A percentile compares a stretch with the other conserved stretches of the same genome.
Evolutionary conservation across 2,113 vertebrate species (phyloP).

Genomic region (Gambusia holbrooki): DNA sequence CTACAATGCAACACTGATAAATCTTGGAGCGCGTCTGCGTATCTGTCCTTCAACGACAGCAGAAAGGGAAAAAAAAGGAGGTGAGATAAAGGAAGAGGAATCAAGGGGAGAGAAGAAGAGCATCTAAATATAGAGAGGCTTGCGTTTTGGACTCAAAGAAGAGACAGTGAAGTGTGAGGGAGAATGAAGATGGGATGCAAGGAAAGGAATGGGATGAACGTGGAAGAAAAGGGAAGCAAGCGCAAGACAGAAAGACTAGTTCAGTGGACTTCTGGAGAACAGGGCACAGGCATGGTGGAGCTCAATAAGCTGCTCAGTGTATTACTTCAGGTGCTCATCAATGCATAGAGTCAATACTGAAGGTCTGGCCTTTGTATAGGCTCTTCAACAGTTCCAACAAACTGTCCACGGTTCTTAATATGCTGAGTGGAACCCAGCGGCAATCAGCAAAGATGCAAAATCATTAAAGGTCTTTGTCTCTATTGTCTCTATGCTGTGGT

Average conservation of each 20-base stretch:
- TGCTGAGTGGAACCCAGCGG: slow-evolving; percentile 20
- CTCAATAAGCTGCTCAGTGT: slow-evolving; percentile 29
- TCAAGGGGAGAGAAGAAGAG: slow-evolving; percentile 73
- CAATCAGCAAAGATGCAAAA: slow-evolving; percentile 29
- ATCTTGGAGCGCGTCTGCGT: slow-evolving; percentile 58
- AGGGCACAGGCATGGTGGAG: slow-evolving; percentile 25
- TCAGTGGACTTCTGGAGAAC: slow-evolving; percentile 34
- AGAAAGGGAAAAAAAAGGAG: slow-evolving; percentile 56
- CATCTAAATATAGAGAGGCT: slow-evolving; percentile 77
- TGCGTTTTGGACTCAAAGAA: slow-evolving; percentile 68
- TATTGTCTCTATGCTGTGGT: slow-evolving; percentile 10
- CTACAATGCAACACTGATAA: slow-evolving; percentile 61
- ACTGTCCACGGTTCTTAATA: neutral
- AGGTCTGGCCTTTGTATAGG: slow-evolving; percentile 16
- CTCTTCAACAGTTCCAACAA: slow-evolving; percentile 8
- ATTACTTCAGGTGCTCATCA: slow-evolving; percentile 46
- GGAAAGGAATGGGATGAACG: slow-evolving; percentile 19
- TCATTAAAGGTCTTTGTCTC: slow-evolving; percentile 27
- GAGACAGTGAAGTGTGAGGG: slow-evolving; percentile 66
- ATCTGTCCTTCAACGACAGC: slow-evolving; percentile 71
- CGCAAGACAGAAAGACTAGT: slow-evolving; percentile 23
- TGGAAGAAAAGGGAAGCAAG: slow-evolving; percentile 32
- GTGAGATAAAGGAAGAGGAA: slow-evolving; percentile 73
- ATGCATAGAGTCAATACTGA: slow-evolving; percentile 28
- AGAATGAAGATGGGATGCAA: slow-evolving; percentile 9